Conservation (phyloP, 92 coral and sea anemone genomes). For the Diadumene lineata region DNA sequence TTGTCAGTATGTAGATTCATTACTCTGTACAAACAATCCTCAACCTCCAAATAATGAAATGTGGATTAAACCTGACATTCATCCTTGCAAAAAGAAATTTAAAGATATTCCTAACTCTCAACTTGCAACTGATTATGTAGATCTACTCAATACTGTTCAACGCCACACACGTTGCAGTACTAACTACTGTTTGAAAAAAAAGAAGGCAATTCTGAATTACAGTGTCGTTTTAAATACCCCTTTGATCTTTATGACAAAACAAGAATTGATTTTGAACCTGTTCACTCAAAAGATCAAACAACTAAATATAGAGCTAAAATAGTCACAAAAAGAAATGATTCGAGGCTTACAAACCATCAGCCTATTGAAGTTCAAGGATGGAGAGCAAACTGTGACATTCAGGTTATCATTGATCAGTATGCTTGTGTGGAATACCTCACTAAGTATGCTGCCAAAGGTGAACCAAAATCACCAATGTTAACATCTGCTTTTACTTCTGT, state of each 20-base stretch:
- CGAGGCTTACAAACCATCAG: constrained; percentile 59
- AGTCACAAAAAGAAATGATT: constrained; percentile 61
- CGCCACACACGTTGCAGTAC: constrained; percentile 58
- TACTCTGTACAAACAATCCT: constrained; percentile 44
- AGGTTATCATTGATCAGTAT: constrained; percentile 49
- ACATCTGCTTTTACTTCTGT: constrained; percentile 46
- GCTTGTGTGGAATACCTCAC: constrained; percentile 61
- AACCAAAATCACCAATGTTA: constrained; percentile 50
- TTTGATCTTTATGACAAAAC: constrained; percentile 49
- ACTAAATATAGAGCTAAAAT: constrained; percentile 54
- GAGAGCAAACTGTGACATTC: constrained; percentile 68
- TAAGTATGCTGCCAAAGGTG: constrained; percentile 66
- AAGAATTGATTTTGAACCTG: constrained; percentile 43
- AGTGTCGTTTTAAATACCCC: constrained; percentile 53
- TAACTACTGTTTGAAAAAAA: constrained; percentile 51
- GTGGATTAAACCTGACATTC: constrained; percentile 48
- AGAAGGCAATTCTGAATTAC: constrained; percentile 23
- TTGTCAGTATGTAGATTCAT: constrained; percentile 44
- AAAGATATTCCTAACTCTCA: constrained; percentile 15
- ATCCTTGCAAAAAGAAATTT: constrained; percentile 47
- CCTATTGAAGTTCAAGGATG: constrained; percentile 65
- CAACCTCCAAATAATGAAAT: constrained; percentile 11
- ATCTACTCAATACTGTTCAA: constrained; percentile 48
- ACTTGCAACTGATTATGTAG: constrained; percentile 34
- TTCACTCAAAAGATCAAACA: constrained; percentile 45